Percentiles rank a stretch among this genome's conserved stretches.
Conservation (phyloP, 2,113 vertebrate genomes). For the Gymnarchus niloticus region DNA sequence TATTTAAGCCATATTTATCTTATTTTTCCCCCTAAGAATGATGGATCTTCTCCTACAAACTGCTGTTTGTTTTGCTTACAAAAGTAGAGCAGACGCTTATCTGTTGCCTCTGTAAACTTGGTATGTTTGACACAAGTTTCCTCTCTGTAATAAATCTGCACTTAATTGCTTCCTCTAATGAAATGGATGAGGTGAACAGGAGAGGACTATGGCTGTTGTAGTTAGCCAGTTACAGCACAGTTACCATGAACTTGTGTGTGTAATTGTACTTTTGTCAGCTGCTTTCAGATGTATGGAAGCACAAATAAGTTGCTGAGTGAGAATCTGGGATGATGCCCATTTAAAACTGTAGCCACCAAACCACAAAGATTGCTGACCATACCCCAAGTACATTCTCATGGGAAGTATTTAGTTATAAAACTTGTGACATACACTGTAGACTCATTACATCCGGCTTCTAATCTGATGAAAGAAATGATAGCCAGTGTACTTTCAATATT, state of each 20-base stretch:
- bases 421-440: background rate
- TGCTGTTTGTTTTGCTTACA: background rate
- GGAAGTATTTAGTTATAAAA: background rate
- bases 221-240: background rate
- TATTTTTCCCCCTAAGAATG: background rate
- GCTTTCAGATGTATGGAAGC: background rate
- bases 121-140: constrained; percentile 13
- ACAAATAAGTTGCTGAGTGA: background rate
- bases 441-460: background rate
- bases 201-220: background rate
- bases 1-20: background rate
- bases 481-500: background rate
- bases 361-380: background rate
- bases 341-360: background rate
- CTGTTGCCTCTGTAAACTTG: background rate
- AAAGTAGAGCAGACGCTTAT: background rate
- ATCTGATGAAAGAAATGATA: background rate
- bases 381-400: background rate
- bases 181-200: background rate
- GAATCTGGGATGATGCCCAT: background rate
- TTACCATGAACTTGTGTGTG: background rate
- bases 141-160: background rate
- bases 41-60: background rate
- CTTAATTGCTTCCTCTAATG: constrained; percentile 13
- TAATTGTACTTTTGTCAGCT: background rate